phyloP scores from a whole-genome alignment of 2,113 vertebrate genomes.

The Prietella phreatophila region DNA sequence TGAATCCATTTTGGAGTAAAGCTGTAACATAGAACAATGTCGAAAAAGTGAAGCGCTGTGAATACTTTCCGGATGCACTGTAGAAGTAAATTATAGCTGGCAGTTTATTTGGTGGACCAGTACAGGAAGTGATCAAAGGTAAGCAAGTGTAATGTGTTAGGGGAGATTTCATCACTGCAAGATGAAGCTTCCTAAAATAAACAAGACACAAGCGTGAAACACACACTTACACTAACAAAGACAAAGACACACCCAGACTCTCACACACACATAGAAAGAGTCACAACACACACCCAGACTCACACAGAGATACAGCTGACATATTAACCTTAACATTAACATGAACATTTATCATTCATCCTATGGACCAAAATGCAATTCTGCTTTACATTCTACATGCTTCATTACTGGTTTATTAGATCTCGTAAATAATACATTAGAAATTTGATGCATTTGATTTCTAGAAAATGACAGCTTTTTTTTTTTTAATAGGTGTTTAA shows the following conservation, averaged over 20 bases:
- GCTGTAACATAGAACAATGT: too few relatives aligned
- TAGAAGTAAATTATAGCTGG: not conserved
- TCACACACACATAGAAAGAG: not conserved
- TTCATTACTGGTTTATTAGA: too few relatives aligned
- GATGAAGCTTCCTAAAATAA: too few relatives aligned
- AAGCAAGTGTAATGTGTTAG: not conserved
- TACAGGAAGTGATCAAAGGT: not conserved
- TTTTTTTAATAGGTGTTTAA: not conserved
- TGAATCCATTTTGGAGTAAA: too few relatives aligned
- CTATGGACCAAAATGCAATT: not conserved
- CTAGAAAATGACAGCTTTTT: too few relatives aligned
- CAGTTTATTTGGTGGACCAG: not conserved
- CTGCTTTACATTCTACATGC: too few relatives aligned
- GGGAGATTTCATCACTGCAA: not conserved
- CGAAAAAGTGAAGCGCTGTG: too few relatives aligned
- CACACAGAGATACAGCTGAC: not conserved
- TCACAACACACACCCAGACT: not conserved
- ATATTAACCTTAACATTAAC: not conserved
- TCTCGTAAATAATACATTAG: too few relatives aligned
- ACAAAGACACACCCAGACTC: not conserved
- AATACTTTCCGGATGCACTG: not conserved
- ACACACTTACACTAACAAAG: not conserved
- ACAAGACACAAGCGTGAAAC: not conserved
- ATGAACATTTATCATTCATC: not conserved
- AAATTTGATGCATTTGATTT: too few relatives aligned